phyloP scores from a whole-genome alignment of 2,113 vertebrate genomes.

The Pipa parva region DNA sequence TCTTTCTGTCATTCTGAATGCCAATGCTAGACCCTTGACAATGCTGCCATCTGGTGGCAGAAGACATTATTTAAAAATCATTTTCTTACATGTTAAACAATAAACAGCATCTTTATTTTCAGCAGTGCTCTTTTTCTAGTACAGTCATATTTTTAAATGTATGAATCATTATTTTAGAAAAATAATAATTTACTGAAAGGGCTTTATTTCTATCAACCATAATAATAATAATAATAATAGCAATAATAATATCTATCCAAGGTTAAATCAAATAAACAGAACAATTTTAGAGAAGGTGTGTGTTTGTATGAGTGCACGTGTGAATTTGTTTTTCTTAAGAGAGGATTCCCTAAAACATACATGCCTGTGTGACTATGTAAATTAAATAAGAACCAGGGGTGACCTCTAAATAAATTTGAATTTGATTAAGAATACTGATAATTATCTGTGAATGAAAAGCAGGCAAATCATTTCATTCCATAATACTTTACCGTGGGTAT shows the following conservation, averaged over 20 bases:
- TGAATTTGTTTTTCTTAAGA: too few species aligned
- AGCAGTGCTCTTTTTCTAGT: neutral
- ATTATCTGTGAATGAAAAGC: slow-evolving; percentile 27
- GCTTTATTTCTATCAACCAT: slow-evolving; percentile 8
- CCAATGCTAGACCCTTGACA: slow-evolving; percentile 52
- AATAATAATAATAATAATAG: too few species aligned
- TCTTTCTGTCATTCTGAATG: slow-evolving; percentile 13
- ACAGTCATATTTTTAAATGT: neutral
- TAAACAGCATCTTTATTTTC: neutral
- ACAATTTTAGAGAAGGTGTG: slow-evolving; percentile 23
- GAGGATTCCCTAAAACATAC: slow-evolving; percentile 21
- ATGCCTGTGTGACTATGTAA: slow-evolving; percentile 23
- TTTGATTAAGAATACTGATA: slow-evolving; percentile 32
- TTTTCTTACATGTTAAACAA: neutral
- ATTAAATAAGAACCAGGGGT: slow-evolving; percentile 32
- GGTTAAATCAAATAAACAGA: slow-evolving; percentile 20
- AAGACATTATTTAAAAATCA: neutral
- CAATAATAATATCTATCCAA: slow-evolving; percentile 3
- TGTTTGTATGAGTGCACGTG: neutral
- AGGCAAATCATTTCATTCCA: slow-evolving; percentile 13
- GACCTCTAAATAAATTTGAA: slow-evolving; percentile 38
- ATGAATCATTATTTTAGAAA: neutral
- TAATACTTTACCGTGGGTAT: slow-evolving; percentile 21
- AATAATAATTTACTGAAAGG: slow-evolving; percentile 1
- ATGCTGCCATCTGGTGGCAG: slow-evolving; percentile 76